phyloP scores from a whole-genome alignment of 2,888 invertebrate genomes.

The Diplazon laetatorius region DNA sequence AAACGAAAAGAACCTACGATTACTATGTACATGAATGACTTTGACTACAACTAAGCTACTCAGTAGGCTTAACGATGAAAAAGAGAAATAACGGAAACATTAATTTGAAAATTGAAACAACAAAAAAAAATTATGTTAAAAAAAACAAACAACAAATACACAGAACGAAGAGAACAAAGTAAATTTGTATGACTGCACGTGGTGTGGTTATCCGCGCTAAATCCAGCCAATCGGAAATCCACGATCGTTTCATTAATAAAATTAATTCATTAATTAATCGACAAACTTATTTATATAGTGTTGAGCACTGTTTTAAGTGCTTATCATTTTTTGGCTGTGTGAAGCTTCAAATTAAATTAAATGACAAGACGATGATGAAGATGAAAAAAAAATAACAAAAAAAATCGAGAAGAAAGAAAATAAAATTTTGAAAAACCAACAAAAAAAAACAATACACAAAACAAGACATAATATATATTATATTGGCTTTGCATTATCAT shows the following conservation, averaged over 20 bases:
- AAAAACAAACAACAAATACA: constrained; percentile 15
- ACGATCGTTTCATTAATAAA: constrained; percentile 72
- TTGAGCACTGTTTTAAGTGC: constrained; percentile 88
- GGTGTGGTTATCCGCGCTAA: constrained; percentile 73
- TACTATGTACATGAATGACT: constrained; percentile 69
- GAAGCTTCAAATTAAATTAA: constrained; percentile 83
- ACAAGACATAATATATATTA: constrained; percentile 71
- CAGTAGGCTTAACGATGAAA: constrained; percentile 69
- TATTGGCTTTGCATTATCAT: constrained; percentile 71
- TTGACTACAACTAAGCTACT: constrained; percentile 68
- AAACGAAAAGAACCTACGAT: constrained; percentile 68
- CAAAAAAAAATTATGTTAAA: constrained; percentile 4
- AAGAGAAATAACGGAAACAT: constrained; percentile 53
- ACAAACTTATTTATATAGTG: constrained; percentile 84
- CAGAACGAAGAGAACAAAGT: constrained; percentile 36
- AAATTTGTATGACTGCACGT: constrained; percentile 67
- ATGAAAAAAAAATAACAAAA: too few relatives aligned
- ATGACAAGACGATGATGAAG: constrained; percentile 66
- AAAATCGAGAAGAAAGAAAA: too few relatives aligned
- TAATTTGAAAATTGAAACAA: constrained; percentile 19
- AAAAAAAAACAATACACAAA: constrained; percentile 59
- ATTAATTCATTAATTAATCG: constrained; percentile 75
- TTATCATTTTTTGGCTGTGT: constrained; percentile 87
- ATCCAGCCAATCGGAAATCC: constrained; percentile 75
- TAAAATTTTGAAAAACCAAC: constrained; percentile 41